Conservation (phyloP, 2,888 invertebrate genomes). For the Nipponacmea schrenckii region DNA sequence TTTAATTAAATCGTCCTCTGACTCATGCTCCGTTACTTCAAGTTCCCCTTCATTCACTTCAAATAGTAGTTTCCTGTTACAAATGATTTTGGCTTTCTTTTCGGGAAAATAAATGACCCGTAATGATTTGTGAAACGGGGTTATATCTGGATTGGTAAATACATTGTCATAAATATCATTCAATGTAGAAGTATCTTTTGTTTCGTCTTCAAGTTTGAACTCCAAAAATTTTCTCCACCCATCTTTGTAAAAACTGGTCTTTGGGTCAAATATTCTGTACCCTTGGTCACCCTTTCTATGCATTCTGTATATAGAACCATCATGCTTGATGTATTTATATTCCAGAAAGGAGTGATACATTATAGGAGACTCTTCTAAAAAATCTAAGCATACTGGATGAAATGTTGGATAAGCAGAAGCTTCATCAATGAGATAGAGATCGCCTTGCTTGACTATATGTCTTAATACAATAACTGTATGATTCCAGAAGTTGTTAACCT, state of each 20-base stretch:
- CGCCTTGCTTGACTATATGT: slow-evolving; percentile 30
- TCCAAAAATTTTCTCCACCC: not conserved
- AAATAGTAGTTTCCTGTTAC: slow-evolving; percentile 27
- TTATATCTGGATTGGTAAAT: slow-evolving; percentile 22
- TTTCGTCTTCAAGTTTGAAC: not conserved
- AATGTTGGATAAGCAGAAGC: slow-evolving; percentile 37
- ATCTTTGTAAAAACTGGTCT: not conserved
- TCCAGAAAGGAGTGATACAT: slow-evolving; percentile 34
- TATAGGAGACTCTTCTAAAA: slow-evolving; percentile 32
- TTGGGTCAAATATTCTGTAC: not conserved
- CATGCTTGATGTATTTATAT: slow-evolving; percentile 34
- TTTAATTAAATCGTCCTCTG: slow-evolving; percentile 10
- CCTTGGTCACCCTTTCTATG: slow-evolving; percentile 31
- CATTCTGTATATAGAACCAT: slow-evolving; percentile 31
- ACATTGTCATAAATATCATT: slow-evolving; percentile 5
- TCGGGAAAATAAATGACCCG: slow-evolving; percentile 28
- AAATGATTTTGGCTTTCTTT: slow-evolving; percentile 26
- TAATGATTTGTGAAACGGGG: slow-evolving; percentile 27
- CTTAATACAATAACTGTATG: slow-evolving; percentile 31
- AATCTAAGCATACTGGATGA: slow-evolving; percentile 28
- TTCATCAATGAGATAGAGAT: slow-evolving; percentile 32
- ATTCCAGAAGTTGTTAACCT: slow-evolving; percentile 25
- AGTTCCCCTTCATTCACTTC: slow-evolving; percentile 27
- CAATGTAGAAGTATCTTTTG: not conserved
- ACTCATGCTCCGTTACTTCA: not conserved